Evolutionary conservation across 2,888 invertebrate genomes (phyloP).

Genomic region (Orchesellides sinensis): DNA sequence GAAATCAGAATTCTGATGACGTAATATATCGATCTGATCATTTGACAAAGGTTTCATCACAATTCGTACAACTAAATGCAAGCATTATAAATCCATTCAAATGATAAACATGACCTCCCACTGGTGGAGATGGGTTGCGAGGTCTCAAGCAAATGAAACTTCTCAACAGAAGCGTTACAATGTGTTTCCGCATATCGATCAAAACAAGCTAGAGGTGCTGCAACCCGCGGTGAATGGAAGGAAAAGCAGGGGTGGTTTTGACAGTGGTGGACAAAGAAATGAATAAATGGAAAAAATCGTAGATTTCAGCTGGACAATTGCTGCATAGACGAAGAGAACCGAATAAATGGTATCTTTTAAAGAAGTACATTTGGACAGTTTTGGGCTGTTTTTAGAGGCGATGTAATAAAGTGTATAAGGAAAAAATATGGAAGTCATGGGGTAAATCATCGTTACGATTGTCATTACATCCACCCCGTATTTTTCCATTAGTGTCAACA

Average conservation of each 20-base stretch:
- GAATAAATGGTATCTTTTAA: not conserved
- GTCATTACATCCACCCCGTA: not conserved
- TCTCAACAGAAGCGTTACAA: not conserved
- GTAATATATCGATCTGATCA: not conserved
- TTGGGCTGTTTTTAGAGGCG: too few species aligned
- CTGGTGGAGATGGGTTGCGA: slow-evolving; percentile 35
- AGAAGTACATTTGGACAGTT: not conserved
- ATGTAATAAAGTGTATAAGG: too few species aligned
- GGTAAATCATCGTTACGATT: slow-evolving; percentile 1
- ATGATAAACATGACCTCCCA: slow-evolving; percentile 47
- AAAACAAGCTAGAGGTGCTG: not conserved
- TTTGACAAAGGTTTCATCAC: not conserved
- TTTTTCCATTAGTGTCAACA: not conserved
- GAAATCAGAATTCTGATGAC: too few species aligned
- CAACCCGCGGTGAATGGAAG: not conserved
- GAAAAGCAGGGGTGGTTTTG: slow-evolving; percentile 16
- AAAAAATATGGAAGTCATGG: not conserved
- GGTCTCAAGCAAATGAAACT: not conserved
- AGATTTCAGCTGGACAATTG: slow-evolving; percentile 32
- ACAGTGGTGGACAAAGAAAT: slow-evolving; percentile 4
- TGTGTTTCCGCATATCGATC: slow-evolving; percentile 14
- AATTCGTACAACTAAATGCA: not conserved
- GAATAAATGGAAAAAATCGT: not conserved
- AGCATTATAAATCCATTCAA: slow-evolving; percentile 22
- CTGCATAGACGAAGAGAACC: not conserved